Evolutionary conservation across 2,113 vertebrate genomes (phyloP).

Genomic region (Morone saxatilis): DNA sequence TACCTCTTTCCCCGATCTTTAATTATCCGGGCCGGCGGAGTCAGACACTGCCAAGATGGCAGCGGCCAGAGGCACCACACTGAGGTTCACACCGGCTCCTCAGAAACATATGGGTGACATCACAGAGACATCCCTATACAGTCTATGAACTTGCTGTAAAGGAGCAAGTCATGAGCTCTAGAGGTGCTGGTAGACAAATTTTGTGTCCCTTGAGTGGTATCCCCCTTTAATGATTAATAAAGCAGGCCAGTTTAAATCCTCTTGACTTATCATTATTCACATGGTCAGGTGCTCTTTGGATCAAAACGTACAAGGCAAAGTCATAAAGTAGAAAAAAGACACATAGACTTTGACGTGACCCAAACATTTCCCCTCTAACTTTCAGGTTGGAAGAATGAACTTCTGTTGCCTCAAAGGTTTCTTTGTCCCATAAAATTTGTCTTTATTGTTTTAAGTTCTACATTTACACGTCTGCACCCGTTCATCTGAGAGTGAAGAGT

Average conservation of each 20-base stretch:
- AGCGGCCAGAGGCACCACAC: too few relatives aligned
- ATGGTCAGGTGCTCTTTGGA: constrained; percentile 41
- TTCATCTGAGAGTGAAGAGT: constrained; percentile 36
- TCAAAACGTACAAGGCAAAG: constrained; percentile 41
- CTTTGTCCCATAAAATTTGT: constrained; percentile 57
- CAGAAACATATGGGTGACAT: too few relatives aligned
- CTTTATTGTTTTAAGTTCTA: constrained; percentile 78
- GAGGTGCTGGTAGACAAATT: too few relatives aligned
- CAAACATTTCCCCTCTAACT: constrained; percentile 44
- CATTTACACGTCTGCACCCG: constrained; percentile 64
- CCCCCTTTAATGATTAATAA: not conserved
- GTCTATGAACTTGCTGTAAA: too few relatives aligned
- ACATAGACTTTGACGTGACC: constrained; percentile 28
- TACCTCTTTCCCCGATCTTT: too few relatives aligned
- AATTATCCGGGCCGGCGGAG: too few relatives aligned
- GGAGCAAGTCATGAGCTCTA: too few relatives aligned
- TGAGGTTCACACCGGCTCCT: too few relatives aligned
- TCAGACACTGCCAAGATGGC: too few relatives aligned
- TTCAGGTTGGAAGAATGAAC: constrained; percentile 42
- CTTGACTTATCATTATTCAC: constrained; percentile 17
- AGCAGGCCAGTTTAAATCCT: constrained; percentile 1
- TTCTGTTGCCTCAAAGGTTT: constrained; percentile 55
- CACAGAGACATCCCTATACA: too few relatives aligned
- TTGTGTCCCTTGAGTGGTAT: not conserved
- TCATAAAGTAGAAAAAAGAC: constrained; percentile 27